A percentile compares a stretch with the other conserved stretches of the same genome.
phyloP scores from a whole-genome alignment of 2,888 invertebrate species.

The Rhingia rostrata region DNA sequence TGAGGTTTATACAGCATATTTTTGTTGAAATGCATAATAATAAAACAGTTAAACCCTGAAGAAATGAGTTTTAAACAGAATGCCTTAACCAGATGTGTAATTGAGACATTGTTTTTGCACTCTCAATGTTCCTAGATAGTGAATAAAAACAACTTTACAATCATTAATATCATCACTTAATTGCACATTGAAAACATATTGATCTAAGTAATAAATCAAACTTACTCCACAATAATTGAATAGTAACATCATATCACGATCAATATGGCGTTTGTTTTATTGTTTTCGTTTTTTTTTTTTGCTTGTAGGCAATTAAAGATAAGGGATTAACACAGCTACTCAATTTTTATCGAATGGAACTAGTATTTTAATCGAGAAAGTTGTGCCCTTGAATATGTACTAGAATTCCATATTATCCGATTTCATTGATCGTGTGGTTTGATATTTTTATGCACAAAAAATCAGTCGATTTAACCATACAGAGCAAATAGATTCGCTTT shows the following conservation, averaged over 20 bases:
- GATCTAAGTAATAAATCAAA: too few species aligned
- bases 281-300: too few species aligned
- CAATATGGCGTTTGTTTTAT: background rate
- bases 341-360: background rate
- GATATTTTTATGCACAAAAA: conserved; percentile 6
- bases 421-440: background rate
- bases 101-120: background rate
- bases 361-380: conserved; percentile 24
- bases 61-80: background rate
- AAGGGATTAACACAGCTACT: background rate
- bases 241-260: background rate
- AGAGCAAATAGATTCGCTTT: too few species aligned
- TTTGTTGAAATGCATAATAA: background rate
- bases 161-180: conserved; percentile 6
- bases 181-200: too few species aligned
- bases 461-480: background rate
- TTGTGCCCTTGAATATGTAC: conserved; percentile 14
- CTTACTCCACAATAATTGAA: background rate
- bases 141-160: background rate
- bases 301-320: background rate
- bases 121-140: background rate
- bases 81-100: background rate
- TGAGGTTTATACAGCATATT: too few species aligned
- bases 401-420: background rate
- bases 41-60: background rate